phyloP scores from a whole-genome alignment of 2,113 vertebrate genomes.

The Platycercus adscitus region DNA sequence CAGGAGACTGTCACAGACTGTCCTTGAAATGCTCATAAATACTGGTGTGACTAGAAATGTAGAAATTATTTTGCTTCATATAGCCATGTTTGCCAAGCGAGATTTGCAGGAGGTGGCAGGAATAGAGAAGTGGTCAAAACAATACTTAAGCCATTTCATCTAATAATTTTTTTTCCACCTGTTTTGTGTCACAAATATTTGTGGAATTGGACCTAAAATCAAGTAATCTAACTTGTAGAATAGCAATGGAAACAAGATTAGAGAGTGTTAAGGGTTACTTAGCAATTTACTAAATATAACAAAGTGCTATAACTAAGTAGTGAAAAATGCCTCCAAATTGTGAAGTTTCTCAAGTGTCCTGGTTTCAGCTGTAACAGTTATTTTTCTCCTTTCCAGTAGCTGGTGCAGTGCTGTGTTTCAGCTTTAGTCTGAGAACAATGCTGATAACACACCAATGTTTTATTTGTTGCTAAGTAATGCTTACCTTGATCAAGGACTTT shows the following conservation, averaged over 20 bases:
- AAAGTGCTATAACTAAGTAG: background rate
- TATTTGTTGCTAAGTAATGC: background rate
- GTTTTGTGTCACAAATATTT: background rate
- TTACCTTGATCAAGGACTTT: background rate
- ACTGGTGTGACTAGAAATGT: background rate
- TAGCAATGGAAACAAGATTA: background rate
- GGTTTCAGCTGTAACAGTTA: background rate
- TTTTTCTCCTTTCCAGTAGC: background rate
- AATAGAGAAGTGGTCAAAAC: background rate
- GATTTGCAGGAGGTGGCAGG: rapidly evolving
- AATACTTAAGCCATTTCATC: rapidly evolving
- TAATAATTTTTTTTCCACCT: background rate
- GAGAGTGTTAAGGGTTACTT: background rate
- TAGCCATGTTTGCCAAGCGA: background rate
- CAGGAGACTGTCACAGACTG: background rate
- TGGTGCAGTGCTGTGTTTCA: background rate
- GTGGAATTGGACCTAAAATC: background rate
- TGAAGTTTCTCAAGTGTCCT: background rate
- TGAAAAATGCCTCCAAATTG: background rate
- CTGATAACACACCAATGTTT: background rate
- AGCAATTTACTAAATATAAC: background rate
- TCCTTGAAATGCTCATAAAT: background rate
- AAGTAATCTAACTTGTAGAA: background rate
- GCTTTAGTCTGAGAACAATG: background rate
- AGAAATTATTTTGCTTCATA: background rate